Conservation (phyloP, 2,113 vertebrate genomes). For the Piaya cayana region DNA sequence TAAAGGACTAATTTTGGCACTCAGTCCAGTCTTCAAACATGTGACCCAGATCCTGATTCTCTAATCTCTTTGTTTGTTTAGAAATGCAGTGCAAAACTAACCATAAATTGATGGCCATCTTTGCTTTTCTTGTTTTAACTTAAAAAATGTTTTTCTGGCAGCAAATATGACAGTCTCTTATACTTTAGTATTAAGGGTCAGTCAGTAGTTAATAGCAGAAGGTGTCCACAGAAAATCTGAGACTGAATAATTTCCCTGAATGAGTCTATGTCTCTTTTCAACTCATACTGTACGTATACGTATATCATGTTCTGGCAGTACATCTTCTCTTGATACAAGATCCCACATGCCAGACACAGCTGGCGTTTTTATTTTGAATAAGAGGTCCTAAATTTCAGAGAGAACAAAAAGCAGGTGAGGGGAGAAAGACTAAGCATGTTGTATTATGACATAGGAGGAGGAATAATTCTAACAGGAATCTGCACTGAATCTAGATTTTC, state of each 20-base stretch:
- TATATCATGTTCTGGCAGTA: not conserved
- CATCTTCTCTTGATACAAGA: not conserved
- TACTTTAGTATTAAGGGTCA: not conserved
- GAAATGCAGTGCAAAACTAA: not conserved
- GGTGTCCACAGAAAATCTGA: not conserved
- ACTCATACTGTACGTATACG: not conserved
- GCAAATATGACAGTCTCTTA: not conserved
- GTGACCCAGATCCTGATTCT: not conserved
- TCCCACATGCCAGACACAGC: not conserved
- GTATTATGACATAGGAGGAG: accelerated
- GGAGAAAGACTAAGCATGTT: not conserved
- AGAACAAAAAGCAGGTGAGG: not conserved
- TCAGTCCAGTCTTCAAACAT: not conserved
- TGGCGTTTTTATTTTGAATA: not conserved
- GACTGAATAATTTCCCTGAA: not conserved
- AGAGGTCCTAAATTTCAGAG: not conserved
- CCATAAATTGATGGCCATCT: not conserved
- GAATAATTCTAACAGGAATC: not conserved
- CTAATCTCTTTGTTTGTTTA: not conserved
- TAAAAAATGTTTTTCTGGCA: not conserved
- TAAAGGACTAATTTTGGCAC: not conserved
- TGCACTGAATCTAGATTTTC: not conserved
- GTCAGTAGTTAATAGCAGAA: not conserved
- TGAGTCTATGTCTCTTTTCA: not conserved
- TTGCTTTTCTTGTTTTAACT: accelerated